Base-by-base conservation (phyloP, 2,888 invertebrate genomes). In the Alsophila aescularia region DNA sequence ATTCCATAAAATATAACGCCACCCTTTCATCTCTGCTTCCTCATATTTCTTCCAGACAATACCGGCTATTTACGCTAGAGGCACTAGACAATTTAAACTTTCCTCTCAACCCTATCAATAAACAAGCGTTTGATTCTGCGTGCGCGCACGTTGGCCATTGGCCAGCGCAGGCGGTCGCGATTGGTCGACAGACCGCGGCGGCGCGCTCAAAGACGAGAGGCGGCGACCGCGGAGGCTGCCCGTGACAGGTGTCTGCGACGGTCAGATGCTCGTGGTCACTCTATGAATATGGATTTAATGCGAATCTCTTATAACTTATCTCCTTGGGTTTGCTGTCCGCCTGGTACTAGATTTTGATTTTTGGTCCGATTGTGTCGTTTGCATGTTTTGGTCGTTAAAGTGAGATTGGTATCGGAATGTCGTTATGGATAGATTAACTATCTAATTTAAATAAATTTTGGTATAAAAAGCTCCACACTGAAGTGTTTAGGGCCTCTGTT, bases 201-300 rank as follows among this genome's bases (percentile, higher is more conserved):
- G 83, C 77, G 73, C 73, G 65, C 81, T 81, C 87, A 89, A 88
- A 87, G 87, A 59, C 64, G 76, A 83, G 85, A 88, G 87, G 88
- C 87, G 89, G 83, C 76, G 74, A 69, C 78, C 73, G 76, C 73
- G 72, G 77, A 74, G 79, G 77, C 82, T 86, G 54, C 54, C 42
- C 42, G 50, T 41, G 87, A 83, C 87, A 87, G 77, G 76, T 81
- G 82, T 81, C 83, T 75, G 65, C 67, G 37, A 27, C 36, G 37
- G 32, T 18, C 31, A 43, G 45, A 49, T 41, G 35, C 48, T 44
- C 52, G 48, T 56, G 63, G 76, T 64, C 75, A 67, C 71, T 60
- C 62, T 85, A 85, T 87, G 87, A 87, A 86, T 89, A 89, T 88
- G 85, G 79, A 87, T 81, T 68, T 67, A 65, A 61, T 63, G 53